A percentile compares a stretch with the other conserved stretches of the same genome.
Conservation (phyloP, 2,113 vertebrate species). For the Otocyon megalotis region DNA sequence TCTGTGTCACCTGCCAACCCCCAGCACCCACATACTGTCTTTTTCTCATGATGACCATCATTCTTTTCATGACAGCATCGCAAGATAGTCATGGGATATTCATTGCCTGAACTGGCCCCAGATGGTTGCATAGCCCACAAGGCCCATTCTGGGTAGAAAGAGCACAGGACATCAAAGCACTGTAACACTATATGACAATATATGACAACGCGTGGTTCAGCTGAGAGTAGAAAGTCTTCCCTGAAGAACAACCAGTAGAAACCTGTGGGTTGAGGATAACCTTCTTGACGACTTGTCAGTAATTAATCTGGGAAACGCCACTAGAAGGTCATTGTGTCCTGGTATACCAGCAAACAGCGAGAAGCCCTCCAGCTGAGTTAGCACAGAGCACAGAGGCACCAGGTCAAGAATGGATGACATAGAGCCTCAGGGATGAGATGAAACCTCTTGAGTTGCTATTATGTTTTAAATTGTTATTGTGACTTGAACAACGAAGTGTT, state of each 20-base stretch:
- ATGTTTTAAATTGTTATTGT: background rate
- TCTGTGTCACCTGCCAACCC: background rate
- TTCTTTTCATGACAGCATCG: background rate
- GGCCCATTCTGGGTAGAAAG: too few species aligned
- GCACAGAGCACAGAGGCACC: background rate
- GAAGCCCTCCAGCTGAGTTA: too few species aligned
- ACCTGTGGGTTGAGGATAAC: background rate
- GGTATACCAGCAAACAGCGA: background rate
- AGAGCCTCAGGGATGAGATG: too few species aligned
- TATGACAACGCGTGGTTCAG: background rate
- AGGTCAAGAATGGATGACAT: too few species aligned
- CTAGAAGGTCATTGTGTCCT: background rate
- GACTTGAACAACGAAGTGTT: background rate
- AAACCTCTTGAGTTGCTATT: background rate
- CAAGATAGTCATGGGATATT: fast-evolving
- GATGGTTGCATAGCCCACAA: background rate
- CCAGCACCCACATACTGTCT: too few species aligned
- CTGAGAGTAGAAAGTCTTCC: background rate
- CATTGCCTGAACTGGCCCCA: background rate
- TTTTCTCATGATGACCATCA: background rate
- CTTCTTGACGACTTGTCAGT: too few species aligned
- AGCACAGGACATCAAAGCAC: background rate
- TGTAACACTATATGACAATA: background rate
- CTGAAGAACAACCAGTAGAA: background rate
- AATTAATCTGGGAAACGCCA: too few species aligned